Percentiles rank a stretch among this genome's conserved stretches.
phyloP scores from a whole-genome alignment of 2,888 invertebrate genomes.

The Drosophila putrida region DNA sequence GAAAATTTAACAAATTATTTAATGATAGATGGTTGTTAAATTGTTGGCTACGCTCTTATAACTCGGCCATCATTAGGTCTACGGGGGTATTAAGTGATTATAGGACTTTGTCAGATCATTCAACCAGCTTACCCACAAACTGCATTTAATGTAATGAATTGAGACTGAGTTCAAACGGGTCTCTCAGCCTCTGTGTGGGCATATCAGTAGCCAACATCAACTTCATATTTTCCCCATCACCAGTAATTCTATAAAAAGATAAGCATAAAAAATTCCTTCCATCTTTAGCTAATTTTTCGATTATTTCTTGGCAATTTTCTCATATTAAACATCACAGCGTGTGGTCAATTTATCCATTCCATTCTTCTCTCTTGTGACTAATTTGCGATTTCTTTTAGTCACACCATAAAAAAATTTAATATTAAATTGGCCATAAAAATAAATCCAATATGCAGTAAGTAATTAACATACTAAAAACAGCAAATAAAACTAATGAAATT shows the following conservation, averaged over 20 bases:
- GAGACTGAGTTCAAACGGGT: slow-evolving; percentile 12
- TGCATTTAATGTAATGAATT: slow-evolving; percentile 39
- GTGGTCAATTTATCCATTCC: slow-evolving; percentile 2
- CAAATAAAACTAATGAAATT: slow-evolving; percentile 66
- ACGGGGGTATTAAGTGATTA: slow-evolving; percentile 70
- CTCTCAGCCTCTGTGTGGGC: not conserved
- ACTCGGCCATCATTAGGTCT: slow-evolving; percentile 54
- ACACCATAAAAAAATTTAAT: slow-evolving; percentile 17
- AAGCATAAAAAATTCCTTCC: not conserved
- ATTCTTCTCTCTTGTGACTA: slow-evolving; percentile 3
- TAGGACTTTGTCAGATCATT: slow-evolving; percentile 40
- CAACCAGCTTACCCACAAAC: not conserved
- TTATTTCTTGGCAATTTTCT: slow-evolving; percentile 5
- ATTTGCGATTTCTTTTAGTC: not conserved
- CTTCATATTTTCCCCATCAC: not conserved
- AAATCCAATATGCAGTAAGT: slow-evolving; percentile 35
- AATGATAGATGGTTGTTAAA: slow-evolving; percentile 79
- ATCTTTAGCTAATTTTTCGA: not conserved
- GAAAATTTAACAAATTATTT: slow-evolving; percentile 79
- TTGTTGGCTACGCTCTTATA: slow-evolving; percentile 61
- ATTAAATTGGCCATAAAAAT: slow-evolving; percentile 42
- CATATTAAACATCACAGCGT: slow-evolving; percentile 18
- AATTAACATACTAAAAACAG: slow-evolving; percentile 42
- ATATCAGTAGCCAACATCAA: slow-evolving; percentile 13
- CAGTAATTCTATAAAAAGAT: not conserved